phyloP scores from a whole-genome alignment of 2,797 vertebrate species.

The Hyperoplus lanceolatus region DNA sequence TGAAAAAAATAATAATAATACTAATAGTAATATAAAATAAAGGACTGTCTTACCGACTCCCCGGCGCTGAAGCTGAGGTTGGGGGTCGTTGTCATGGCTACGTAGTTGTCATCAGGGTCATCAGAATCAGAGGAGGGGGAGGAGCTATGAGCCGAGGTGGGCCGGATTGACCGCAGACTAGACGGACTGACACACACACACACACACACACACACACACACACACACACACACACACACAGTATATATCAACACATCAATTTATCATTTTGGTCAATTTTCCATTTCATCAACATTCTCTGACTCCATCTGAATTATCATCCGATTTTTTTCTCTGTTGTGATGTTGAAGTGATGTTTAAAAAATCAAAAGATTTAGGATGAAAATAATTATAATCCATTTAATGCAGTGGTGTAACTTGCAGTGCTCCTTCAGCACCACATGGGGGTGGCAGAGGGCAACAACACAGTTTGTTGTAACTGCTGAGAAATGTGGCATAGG shows the following conservation, averaged over 20 bases:
- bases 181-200: slow-evolving; percentile 58
- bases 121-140: slow-evolving; percentile 93
- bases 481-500: not conserved
- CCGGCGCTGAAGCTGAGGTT: slow-evolving; percentile 64
- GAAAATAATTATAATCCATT: no score
- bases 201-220: slow-evolving; percentile 33
- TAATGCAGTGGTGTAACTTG: not conserved
- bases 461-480: not conserved
- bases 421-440: not conserved
- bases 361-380: no score
- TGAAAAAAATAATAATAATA: not conserved
- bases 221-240: slow-evolving; percentile 14
- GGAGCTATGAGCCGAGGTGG: slow-evolving; percentile 90
- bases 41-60: slow-evolving; percentile 52
- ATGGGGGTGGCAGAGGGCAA: slow-evolving; percentile 10
- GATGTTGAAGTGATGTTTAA: no score
- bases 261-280: not conserved
- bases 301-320: no score
- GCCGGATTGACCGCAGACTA: slow-evolving; percentile 70
- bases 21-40: no score
- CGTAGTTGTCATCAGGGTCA: slow-evolving; percentile 92
- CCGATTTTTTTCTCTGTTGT: no score
- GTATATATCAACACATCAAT: not conserved
- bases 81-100: slow-evolving; percentile 92
- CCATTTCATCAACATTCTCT: not conserved